phyloP scores from a whole-genome alignment of 2,888 invertebrate species.

The Onthophagus sagittarius region DNA sequence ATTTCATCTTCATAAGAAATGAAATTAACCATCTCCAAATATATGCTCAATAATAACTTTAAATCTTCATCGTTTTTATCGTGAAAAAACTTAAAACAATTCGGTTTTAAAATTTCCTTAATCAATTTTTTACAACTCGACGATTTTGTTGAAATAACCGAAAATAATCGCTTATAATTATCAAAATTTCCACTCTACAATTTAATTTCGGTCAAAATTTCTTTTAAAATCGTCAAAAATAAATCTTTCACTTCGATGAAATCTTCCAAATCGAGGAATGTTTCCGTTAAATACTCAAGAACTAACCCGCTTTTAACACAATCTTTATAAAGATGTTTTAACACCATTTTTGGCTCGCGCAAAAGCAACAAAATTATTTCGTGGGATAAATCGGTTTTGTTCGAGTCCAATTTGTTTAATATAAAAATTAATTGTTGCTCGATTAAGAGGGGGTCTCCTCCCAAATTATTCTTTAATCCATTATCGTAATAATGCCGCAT shows the following conservation, averaged over 20 bases:
- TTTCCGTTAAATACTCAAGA: constrained; percentile 29
- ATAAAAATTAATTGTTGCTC: constrained; percentile 29
- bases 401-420: constrained; percentile 37
- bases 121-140: constrained; percentile 14
- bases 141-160: constrained; percentile 15
- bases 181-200: constrained; percentile 32
- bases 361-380: constrained; percentile 38
- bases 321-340: constrained; percentile 34
- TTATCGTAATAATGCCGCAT: constrained; percentile 37
- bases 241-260: constrained; percentile 33
- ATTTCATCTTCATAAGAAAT: constrained; percentile 7
- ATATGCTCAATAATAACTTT: constrained; percentile 14
- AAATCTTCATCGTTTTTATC: constrained; percentile 20
- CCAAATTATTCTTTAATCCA: constrained; percentile 32
- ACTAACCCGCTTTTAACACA: constrained; percentile 38
- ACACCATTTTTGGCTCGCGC: constrained; percentile 37
- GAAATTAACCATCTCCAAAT: constrained; percentile 17
- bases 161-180: constrained; percentile 35
- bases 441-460: constrained; percentile 26
- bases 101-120: constrained; percentile 21
- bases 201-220: constrained; percentile 28
- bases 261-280: constrained; percentile 24
- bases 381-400: constrained; percentile 26
- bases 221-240: constrained; percentile 31
- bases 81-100: constrained; percentile 14